phyloP scores from a whole-genome alignment of 2,797 vertebrate species.

The Oreonectes daqikongensis region DNA sequence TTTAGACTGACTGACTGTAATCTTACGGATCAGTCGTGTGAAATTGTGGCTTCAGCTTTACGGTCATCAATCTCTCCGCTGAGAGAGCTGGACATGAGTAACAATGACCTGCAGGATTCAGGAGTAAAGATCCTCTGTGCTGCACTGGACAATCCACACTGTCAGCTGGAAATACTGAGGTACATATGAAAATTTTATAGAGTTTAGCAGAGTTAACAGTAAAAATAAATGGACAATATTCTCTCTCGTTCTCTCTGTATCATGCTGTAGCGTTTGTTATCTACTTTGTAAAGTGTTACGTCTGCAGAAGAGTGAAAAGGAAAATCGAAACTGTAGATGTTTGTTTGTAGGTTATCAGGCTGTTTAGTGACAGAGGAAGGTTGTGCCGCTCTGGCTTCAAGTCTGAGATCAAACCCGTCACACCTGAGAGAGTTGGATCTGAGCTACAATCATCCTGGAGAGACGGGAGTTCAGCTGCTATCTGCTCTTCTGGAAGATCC shows the following conservation, averaged over 20 bases:
- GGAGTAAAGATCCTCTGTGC: neutral
- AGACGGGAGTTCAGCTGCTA: neutral
- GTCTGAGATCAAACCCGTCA: neutral
- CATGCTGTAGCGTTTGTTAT: too few species aligned
- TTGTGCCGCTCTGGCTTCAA: neutral
- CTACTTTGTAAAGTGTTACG: too few species aligned
- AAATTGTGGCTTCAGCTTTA: neutral
- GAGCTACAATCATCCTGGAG: slow-evolving; percentile 3
- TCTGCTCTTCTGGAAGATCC: neutral
- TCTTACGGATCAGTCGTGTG: neutral
- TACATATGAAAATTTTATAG: too few species aligned
- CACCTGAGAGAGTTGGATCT: neutral
- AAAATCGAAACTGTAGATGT: too few species aligned
- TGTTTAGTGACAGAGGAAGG: neutral
- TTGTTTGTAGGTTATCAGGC: neutral
- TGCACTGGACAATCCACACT: neutral
- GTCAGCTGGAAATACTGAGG: neutral
- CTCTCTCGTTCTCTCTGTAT: too few species aligned
- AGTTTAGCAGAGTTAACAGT: too few species aligned
- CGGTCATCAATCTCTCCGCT: neutral
- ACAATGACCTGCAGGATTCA: neutral
- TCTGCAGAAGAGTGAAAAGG: too few species aligned
- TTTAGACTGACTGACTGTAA: neutral
- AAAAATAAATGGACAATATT: neutral
- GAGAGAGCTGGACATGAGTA: neutral